Evolutionary conservation across 2,888 invertebrate genomes (phyloP).

Genomic region (Hermaeophaga mercurialis): DNA sequence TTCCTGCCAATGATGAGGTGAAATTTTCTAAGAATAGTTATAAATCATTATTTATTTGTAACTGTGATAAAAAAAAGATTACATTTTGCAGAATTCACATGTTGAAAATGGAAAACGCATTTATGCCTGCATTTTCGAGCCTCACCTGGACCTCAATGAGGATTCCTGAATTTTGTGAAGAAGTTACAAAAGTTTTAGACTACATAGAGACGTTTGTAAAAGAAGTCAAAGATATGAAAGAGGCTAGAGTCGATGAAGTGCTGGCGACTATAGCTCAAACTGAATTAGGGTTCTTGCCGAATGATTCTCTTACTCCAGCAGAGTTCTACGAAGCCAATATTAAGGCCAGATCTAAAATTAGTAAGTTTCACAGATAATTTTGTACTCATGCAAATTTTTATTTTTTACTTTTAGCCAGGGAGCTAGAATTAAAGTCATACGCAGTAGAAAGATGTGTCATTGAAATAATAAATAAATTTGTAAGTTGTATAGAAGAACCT

Average conservation of each 20-base stretch:
- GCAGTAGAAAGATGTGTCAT: constrained; percentile 77
- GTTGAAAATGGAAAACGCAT: constrained; percentile 70
- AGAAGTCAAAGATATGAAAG: constrained; percentile 74
- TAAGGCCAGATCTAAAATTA: constrained; percentile 61
- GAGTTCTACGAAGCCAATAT: constrained; percentile 69
- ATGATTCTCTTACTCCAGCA: constrained; percentile 65
- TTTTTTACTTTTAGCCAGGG: constrained; percentile 50
- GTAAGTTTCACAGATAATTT: constrained; percentile 45
- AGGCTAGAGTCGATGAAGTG: constrained; percentile 73
- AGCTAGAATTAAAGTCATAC: constrained; percentile 65
- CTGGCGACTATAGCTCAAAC: constrained; percentile 67
- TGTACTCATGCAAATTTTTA: not conserved
- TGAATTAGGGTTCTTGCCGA: constrained; percentile 67
- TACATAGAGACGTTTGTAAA: constrained; percentile 71
- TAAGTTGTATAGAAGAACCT: constrained; percentile 66
- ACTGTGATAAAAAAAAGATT: too few species aligned
- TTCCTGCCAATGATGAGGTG: constrained; percentile 70
- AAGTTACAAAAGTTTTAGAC: constrained; percentile 63
- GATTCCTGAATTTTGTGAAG: constrained; percentile 66
- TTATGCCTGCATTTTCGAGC: constrained; percentile 76
- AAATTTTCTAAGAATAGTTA: too few species aligned
- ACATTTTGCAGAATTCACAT: too few species aligned
- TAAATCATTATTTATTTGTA: too few species aligned
- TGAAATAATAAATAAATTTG: constrained; percentile 77
- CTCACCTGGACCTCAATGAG: constrained; percentile 84